Evolutionary conservation across 2,797 vertebrate species (phyloP), one percentile per base, ranked within the genome.

Genomic region (Phataginus tetradactyla): DNA sequence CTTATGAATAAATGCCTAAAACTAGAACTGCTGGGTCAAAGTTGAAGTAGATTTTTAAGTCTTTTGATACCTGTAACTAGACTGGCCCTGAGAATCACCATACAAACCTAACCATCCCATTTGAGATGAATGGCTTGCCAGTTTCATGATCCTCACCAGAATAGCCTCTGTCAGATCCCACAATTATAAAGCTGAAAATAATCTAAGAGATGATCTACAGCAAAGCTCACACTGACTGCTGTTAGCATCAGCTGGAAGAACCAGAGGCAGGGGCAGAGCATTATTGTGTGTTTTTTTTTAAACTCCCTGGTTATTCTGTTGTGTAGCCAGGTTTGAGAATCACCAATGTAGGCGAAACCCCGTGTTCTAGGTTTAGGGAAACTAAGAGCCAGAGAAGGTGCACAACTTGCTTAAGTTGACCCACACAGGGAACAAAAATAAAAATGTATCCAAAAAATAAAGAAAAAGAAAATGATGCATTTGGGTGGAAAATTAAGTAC

Each of bases 201-300:
- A 37, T 57, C 18, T 45, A 39, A 45, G 37, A 69, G 37, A 20
- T 39, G 7, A 29, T 34, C 8, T 32, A 0, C 5, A 1, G 20
- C 7, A 3, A 64, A 23, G 12, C 6, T 79, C 37, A 27, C 34
- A 51, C n/a, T 51, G n/a, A 23, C 71, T 37, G 13, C 3, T 25
- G 6, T 1, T n/a, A 49, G 64, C 39, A 49, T 71, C 29, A 59
- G 0, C 15, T 25, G n/a, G 3, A 45, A 45, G 45, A 45, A 11
- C 3, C 32, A 2, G 21, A 13, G 21, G 15, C 32, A 3, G 2
- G 2, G 49, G 3, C 18, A 0, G 13, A 53, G 42, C 7, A 0
- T 11, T 21, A 3, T 11, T 45, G 45, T 45, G 45, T 45, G 10
- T 5, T 27, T 20, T 14, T n/a, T 68, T 69, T 45, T 20, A 59